Percentiles rank a stretch among this genome's conserved stretches.
These are phyloP conservation scores for Percopsis transmontana DNA, from an alignment of 2,113 vertebrate genomes.

Conservation along the genomic window DNA sequence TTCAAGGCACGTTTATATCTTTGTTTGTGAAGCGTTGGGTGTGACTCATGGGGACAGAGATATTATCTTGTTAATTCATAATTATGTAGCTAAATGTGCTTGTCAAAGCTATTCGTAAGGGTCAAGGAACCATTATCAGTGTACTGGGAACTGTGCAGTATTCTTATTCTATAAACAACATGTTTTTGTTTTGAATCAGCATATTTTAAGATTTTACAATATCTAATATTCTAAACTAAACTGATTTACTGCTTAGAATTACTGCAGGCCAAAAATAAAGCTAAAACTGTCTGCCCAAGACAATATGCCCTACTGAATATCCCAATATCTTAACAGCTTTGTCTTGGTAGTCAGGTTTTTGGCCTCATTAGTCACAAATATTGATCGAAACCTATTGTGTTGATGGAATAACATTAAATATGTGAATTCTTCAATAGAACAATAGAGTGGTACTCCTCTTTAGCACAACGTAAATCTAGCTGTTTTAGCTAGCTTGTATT, in stretches of 20 bases:
- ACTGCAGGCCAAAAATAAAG: too few relatives aligned
- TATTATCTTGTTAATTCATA: neutral
- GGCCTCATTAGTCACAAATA: slow-evolving; percentile 15
- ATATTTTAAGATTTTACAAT: neutral
- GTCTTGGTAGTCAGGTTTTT: neutral
- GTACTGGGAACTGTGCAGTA: neutral
- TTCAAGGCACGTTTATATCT: too few relatives aligned
- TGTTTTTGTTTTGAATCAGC: slow-evolving; percentile 1
- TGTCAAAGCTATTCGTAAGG: neutral
- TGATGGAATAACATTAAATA: slow-evolving; percentile 14
- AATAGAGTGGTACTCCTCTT: slow-evolving; percentile 30
- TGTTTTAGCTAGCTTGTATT: slow-evolving; percentile 52
- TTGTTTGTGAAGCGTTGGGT: too few relatives aligned
- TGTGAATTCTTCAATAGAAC: neutral
- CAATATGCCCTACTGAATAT: neutral
- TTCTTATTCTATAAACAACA: neutral
- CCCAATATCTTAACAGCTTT: slow-evolving; percentile 15
- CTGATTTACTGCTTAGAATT: too few relatives aligned
- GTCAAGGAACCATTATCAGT: neutral
- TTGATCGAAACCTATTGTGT: slow-evolving; percentile 34
- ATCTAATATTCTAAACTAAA: neutral
- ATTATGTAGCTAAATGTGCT: neutral
- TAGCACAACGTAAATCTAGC: slow-evolving; percentile 31
- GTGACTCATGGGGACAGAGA: neutral
- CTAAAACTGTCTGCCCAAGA: neutral